Evolutionary conservation across 1,140 invertebrate genomes (phyloP), one percentile per base, ranked within the genome.

Genomic region (Drosophila nigromelanica): DNA sequence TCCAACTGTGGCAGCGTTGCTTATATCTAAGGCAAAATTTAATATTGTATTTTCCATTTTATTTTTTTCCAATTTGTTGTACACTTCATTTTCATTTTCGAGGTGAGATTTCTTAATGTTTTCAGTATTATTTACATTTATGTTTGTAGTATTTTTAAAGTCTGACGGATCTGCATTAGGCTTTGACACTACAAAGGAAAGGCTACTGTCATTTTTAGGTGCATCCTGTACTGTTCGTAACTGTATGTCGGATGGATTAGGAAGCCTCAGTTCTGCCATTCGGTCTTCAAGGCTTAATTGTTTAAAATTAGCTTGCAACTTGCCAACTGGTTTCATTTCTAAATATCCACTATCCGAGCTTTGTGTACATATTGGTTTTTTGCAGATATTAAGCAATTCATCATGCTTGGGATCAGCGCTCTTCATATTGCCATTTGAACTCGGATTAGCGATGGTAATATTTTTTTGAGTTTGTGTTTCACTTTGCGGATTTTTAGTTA

Each of bases 261-360:
- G 52, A 33, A 74, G 12, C 37, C 66, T 58, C 7, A 79, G 47
- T 50, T 58, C 82, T 35, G 78, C 68, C 15, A 78, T 43, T 35
- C 62, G 73, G 39, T 59, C 69, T 21, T 76, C 63, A 70, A 82
- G 67, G 63, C 39, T 54, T 12, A 35, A 24, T 27, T 48, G 47
- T 33, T 51, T 73, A 18, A 51, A 43, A 50, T 47, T 64, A 35
- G 11, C 48, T n/a, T 54, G 42, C 12, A 64, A n/a, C 21, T 73
- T 76, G 14, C 83, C 80, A 30, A 92, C 86, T 12, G 92, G 92
- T 69, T 92, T 92, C 92, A 93, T 93, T 77, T 92, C 92, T 42
- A 93, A 76, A 67, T 93, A 93, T 0, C 85, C 91, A 64, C 73
- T 80, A 42, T 87, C 75, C 11, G 69, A 47, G 10, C 14, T 66